Conservation (phyloP, 2,113 vertebrate genomes). For the Sphyrna mokarran region DNA sequence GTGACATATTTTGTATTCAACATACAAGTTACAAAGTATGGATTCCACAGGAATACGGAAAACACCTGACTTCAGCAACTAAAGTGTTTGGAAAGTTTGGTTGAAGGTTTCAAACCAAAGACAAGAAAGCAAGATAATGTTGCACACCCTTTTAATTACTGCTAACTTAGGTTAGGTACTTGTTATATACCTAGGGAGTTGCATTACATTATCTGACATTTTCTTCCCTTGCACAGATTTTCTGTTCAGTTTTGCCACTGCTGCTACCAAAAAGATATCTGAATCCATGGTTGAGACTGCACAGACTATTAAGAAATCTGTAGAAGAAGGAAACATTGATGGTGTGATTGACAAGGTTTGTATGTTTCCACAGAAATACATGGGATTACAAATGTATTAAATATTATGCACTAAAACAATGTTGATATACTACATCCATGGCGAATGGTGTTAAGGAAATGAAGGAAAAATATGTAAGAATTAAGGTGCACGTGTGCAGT, state of each 20-base stretch:
- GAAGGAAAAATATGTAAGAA: not conserved
- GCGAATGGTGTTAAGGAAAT: not conserved
- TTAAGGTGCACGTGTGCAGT: not conserved
- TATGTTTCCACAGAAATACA: slow-evolving; percentile 38
- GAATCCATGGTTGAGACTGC: slow-evolving; percentile 86
- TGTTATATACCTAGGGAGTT: not conserved
- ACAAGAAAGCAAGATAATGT: not conserved
- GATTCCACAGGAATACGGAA: not conserved
- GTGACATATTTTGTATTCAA: not conserved
- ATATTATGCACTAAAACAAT: not conserved
- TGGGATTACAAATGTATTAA: not conserved
- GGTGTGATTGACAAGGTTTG: slow-evolving; percentile 88
- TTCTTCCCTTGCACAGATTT: slow-evolving; percentile 60
- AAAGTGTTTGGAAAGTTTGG: not conserved
- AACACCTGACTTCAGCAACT: not conserved
- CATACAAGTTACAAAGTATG: not conserved
- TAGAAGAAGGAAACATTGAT: slow-evolving; percentile 93
- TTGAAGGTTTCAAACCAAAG: not conserved
- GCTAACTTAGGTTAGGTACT: not conserved
- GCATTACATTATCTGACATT: not conserved
- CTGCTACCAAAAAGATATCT: slow-evolving; percentile 85
- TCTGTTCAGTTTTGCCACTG: slow-evolving; percentile 82
- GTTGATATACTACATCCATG: not conserved
- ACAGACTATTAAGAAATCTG: slow-evolving; percentile 87
- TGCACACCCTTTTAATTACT: not conserved